A percentile compares a stretch with the other conserved stretches of the same genome.
Evolutionary conservation across 2,113 vertebrate genomes (phyloP).

Genomic region (Coryphaenoides rupestris): DNA sequence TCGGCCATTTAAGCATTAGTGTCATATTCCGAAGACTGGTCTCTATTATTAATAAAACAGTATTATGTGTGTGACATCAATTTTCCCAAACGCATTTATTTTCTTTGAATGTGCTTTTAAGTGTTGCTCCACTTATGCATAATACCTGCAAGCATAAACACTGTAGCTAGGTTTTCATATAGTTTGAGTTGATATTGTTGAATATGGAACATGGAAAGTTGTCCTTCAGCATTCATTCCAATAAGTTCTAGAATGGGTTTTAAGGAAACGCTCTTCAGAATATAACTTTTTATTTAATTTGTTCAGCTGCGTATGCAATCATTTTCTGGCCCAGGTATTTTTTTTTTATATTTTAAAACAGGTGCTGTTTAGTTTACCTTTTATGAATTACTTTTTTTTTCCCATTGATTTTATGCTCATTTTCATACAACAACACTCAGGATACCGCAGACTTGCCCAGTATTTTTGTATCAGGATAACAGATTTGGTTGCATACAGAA

Average conservation of each 20-base stretch:
- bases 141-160: too few relatives aligned
- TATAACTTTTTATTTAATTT: constrained; percentile 43
- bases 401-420: constrained; percentile 28
- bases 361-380: constrained; percentile 80
- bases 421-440: constrained; percentile 50
- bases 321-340: constrained; percentile 76
- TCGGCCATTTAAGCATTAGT: constrained; percentile 4
- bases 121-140: neutral
- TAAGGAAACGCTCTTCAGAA: constrained; percentile 50
- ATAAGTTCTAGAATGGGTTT: constrained; percentile 27
- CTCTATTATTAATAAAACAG: constrained; percentile 18
- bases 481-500: constrained; percentile 20
- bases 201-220: constrained; percentile 19
- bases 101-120: neutral
- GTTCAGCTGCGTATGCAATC: constrained; percentile 88
- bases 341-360: constrained; percentile 54
- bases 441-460: constrained; percentile 42
- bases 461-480: constrained; percentile 33
- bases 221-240: constrained; percentile 8
- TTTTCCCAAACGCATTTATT: neutral
- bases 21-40: constrained; percentile 8
- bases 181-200: constrained; percentile 10
- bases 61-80: constrained; percentile 17
- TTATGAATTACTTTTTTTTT: constrained; percentile 30
- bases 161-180: neutral